Conservation (phyloP, 1,140 invertebrate genomes). For the Drosophila miranda region DNA sequence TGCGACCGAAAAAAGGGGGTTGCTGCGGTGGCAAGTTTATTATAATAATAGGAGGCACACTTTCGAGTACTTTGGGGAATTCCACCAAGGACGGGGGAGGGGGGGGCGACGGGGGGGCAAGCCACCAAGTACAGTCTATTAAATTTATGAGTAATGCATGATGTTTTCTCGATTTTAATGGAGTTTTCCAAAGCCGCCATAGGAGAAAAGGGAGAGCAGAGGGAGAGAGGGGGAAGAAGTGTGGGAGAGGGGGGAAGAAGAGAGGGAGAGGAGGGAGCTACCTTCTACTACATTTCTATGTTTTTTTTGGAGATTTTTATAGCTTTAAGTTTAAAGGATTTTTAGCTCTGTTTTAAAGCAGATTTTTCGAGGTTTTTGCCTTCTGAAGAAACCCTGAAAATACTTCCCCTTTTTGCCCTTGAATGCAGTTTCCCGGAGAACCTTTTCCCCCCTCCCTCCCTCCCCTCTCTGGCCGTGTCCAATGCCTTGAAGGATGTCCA, state of each 20-base stretch:
- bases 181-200: constrained; percentile 24
- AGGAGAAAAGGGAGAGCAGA: too few relatives aligned
- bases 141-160: constrained; percentile 56
- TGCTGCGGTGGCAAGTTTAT: constrained; percentile 68
- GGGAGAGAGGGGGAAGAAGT: too few relatives aligned
- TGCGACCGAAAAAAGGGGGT: constrained; percentile 29
- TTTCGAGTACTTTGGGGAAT: constrained; percentile 55
- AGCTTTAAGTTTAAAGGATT: background rate
- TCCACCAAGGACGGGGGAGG: background rate
- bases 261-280: too few relatives aligned
- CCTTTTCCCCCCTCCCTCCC: background rate
- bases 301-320: too few relatives aligned
- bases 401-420: too few relatives aligned
- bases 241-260: too few relatives aligned
- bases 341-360: too few relatives aligned
- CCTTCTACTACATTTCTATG: too few relatives aligned
- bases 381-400: too few relatives aligned
- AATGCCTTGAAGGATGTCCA: constrained; percentile 51
- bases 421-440: background rate
- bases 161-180: constrained; percentile 49
- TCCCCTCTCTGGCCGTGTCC: constrained; percentile 11
- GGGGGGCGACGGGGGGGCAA: background rate
- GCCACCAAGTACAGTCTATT: constrained; percentile 50
- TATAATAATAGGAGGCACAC: constrained; percentile 74
- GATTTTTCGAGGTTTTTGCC: too few relatives aligned